Evolutionary conservation across 1,140 invertebrate species (phyloP), one percentile per base, ranked within the genome.

Genomic region (Armadillidium nasatum): DNA sequence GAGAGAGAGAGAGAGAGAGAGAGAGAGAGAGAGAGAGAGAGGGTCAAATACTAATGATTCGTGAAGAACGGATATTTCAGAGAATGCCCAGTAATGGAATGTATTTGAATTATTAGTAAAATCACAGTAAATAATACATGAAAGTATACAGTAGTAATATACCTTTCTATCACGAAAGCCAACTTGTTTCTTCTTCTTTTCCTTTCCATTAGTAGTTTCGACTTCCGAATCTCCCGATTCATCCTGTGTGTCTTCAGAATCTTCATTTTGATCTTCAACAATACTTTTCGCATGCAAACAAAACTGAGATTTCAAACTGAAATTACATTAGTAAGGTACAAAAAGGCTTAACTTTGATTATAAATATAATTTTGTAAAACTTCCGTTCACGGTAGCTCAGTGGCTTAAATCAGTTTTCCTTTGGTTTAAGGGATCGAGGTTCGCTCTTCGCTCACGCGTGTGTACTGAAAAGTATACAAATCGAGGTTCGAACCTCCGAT

Each of bases 161-260:
- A 95, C 94, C 91, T 94, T 96, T 85, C 94, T 87, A 84, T 98
- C 95, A 75, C 95, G 88, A 86, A 98, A 98, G 46, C 94, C 94
- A 84, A 94, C 87, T 87, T 94, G 95, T 82, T 93, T 90, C 82
- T 91, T 92, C 75, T 90, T 89, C 78, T 74, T 60, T 0, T 90
- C 90, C 81, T 88, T 89, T 66, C 85, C 86, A 45, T 88, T 87
- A 1, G 87, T 85, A 19, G 86, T 86, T 33, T 78, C 79, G n/a
- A 79, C 79, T 21, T 83, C 82, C 6, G 72, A 66, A 7, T 82
- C 74, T 50, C 76, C 75, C 3, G 70, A 73, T 22, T 82, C 81
- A 23, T 71, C 79, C 44, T 50, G 7, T 15, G 9, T 43, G 22
- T 7, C 72, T 7, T 19, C 21, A 45, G 72, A 44, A 19, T 22